Evolutionary conservation across 2,888 invertebrate genomes (phyloP), one percentile per base, ranked within the genome.

Genomic region (Epirrita christyi): DNA sequence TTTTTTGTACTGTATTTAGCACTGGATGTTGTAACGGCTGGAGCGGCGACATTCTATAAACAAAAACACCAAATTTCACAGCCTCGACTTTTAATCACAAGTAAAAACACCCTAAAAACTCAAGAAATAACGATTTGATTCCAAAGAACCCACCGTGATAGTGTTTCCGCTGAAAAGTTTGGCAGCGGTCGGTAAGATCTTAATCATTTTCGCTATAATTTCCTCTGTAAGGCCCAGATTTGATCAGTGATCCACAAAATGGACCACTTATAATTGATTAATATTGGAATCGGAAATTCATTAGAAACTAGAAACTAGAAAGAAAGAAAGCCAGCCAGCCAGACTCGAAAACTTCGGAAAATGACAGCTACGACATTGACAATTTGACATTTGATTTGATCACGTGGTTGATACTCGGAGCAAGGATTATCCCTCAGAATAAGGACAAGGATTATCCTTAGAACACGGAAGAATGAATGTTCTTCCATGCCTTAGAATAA

Each of bases 1-100:
- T 93, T 93, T 62, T 93, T 93, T 66, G 88, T 86, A 71, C 90
- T 89, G 78, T 94, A 95, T 71, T 93, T 94, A 64, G 88, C 89
- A 68, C 92, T 93, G 51, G 82, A 70, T n/a, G 80, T 72, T 38
- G 78, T 61, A 43, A 76, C 73, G 61, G 76, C 80, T 59, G 88
- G 88, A 59, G 77, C 76, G 59, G 78, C 77, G 56, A 77, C 72
- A 83, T 91, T 92, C 91, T 92, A 83, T 62, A 85, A 86, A 59
- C 34, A 64, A 48, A 60, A 53, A 53, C 14, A 49, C 47, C 11
- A 50, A 13, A 49, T 29, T 56, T 48, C 50, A 54, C 14, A 37
- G 14, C 42, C 42, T 46, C 49, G 38, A 42, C 37, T 45, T 32
- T 43, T 6, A 59, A 36, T 41, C 28, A 40, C 27, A 51, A 9